Base-by-base conservation (phyloP, 2,888 invertebrate genomes). In the Acleris literana region DNA sequence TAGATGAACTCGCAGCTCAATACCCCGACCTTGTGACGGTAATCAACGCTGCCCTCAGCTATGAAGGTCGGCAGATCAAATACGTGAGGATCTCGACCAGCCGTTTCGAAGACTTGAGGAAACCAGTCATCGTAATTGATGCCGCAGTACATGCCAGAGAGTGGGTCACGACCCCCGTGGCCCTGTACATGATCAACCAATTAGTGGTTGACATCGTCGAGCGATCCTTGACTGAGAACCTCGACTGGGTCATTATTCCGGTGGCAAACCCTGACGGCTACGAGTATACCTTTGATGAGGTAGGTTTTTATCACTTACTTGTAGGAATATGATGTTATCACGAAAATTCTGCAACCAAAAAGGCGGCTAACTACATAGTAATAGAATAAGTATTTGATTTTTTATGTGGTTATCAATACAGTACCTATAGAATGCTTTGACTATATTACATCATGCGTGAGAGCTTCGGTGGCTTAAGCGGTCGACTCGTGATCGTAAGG, bases 211-310 rank as follows among this genome's bases (percentile, higher is more conserved):
- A 95, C 73, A 78, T 90, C 25, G 84, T 77, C 3, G 93, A 94
- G 73, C 78, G 76, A 0, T 73, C 83, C 20, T 77, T 96, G 13
- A 87, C 94, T 17, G 86, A 94, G 9, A 80, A 87, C 25, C 90
- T 95, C 56, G 95, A 96, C 78, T 96, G 95, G 94, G 87, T 93
- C 73, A 93, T 95, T 68, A 86, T 96, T 43, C 96, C 96, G 0
- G 80, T 94, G 51, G 86, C 94, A 17, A 96, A 96, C 81, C 96
- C 96, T 13, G 96, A 96, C 78, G 96, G 96, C n/a, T 96, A 96
- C 74, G 95, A 94, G 76, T 95, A 93, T 83, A 93, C 94, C 0
- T 92, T 93, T 68, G 82, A 88, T 1, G 83, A 81, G 79, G 94
- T 93, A 86, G 86, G 81, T 74, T 43, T 57, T 39, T 39, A 13